Base-by-base conservation (phyloP, 2,797 vertebrate genomes). In the Clangula hyemalis region DNA sequence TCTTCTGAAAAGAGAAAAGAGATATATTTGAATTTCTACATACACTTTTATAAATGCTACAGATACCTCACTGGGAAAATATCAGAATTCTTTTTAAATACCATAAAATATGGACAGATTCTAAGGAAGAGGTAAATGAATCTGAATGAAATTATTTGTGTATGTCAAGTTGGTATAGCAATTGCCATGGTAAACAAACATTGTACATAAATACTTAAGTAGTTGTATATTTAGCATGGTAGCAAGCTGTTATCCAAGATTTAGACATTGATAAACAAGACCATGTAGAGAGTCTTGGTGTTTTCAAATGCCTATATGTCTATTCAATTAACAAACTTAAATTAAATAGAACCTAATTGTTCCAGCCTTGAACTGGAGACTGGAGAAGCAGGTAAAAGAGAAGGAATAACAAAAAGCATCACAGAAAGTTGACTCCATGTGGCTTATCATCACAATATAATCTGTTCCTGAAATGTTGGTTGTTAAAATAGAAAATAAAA, bases 121-220 rank as follows among this genome's bases (percentile, higher is more conserved):
- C 49, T 65, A 73, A 89, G 36, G 84, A 92, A 92, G 61, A 85
- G 70, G 62, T 89, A 86, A 64, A 91, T 73, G 60, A 80, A 66
- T 82, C 65, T 85, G 90, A 83, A 85, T 78, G 70, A 78, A 89
- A 90, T 91, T 78, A 87, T 32, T 93, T 74, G 21, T 77, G 21
- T 88, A 56, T 95, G 89, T 95, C 87, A 96, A 65, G 57, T 74
- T 95, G 87, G 93, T 91, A 64, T 13, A 95, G 80, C 61, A 86
- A 86, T 96, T 96, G 72, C 83, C 70, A 83, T 96, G 88, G 88
- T 60, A 93, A 95, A 81, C 92, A 96, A 95, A 86, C 45, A 70
- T 34, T 90, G 73, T 71, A 81, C 90, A 85, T 73, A 94, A 95
- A 95, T 94, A 85, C 82, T 94, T 95, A 85, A 95, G 87, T 66